Conservation (phyloP, 2,113 vertebrate genomes). For the Alosa alosa region DNA sequence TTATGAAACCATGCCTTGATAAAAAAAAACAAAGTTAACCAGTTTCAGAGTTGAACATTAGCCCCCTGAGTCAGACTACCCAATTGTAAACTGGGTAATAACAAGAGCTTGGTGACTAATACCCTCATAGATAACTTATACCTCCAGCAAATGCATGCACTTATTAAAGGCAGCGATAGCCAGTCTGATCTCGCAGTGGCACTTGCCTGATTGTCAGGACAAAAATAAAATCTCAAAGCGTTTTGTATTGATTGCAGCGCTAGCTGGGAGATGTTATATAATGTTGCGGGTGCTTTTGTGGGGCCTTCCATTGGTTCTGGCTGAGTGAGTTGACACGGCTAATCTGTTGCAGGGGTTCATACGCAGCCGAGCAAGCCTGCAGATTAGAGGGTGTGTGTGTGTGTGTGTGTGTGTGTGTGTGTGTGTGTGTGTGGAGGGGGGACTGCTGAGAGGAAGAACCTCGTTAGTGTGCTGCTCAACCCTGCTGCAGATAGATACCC, state of each 20-base stretch:
- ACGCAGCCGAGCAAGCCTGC: slow-evolving; percentile 27
- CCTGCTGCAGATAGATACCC: not conserved
- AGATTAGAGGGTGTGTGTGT: slow-evolving; percentile 28
- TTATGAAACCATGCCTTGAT: not conserved
- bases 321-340: slow-evolving; percentile 36
- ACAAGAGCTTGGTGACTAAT: not conserved
- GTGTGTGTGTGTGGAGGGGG: not conserved
- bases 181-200: not conserved
- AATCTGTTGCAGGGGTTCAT: slow-evolving; percentile 40
- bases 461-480: slow-evolving; percentile 10
- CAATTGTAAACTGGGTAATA: not conserved
- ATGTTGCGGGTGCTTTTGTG: not conserved
- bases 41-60: not conserved
- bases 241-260: not conserved
- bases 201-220: not conserved
- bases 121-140: not conserved
- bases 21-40: not conserved
- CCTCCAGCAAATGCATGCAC: not conserved
- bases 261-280: not conserved
- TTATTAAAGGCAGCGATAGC: not conserved
- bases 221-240: not conserved
- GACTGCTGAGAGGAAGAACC: not conserved
- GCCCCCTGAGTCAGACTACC: not conserved
- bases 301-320: slow-evolving; percentile 26
- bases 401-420: no score